Percentiles rank a stretch among this genome's conserved stretches.
phyloP scores from a whole-genome alignment of 2,888 invertebrate species.

The Nineta flava region DNA sequence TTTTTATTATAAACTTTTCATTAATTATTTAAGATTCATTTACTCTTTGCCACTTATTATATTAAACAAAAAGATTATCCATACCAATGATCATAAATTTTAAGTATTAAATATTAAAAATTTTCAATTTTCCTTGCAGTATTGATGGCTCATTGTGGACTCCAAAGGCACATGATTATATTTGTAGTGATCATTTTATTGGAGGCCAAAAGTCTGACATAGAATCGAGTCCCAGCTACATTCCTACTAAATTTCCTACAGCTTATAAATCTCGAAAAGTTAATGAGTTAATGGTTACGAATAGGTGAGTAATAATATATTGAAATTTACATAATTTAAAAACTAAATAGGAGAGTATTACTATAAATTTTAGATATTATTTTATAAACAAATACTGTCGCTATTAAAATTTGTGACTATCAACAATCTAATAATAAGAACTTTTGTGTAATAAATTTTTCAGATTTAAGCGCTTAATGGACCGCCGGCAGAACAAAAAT shows the following conservation, averaged over 20 bases:
- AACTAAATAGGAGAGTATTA: conserved; percentile 6
- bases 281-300: conserved; percentile 4
- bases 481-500: conserved; percentile 5
- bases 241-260: conserved; percentile 10
- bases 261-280: conserved; percentile 5
- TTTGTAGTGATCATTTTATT: too few species aligned
- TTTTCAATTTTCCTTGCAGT: conserved; percentile 1
- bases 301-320: conserved; percentile 8
- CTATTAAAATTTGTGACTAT: too few species aligned
- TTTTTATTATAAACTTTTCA: too few species aligned
- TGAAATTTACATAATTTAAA: background rate
- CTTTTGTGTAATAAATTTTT: conserved; percentile 9
- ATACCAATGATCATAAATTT: background rate
- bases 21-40: too few species aligned
- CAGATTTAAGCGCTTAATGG: conserved; percentile 7
- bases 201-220: too few species aligned
- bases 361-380: too few species aligned
- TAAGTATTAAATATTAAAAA: background rate
- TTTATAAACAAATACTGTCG: too few species aligned
- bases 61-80: background rate
- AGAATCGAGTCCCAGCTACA: too few species aligned
- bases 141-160: too few species aligned
- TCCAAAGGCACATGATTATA: too few species aligned
- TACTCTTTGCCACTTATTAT: background rate
- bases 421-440: too few species aligned